Evolutionary conservation across 1,140 invertebrate genomes (phyloP).

Genomic region (Cataglyphis hispanica): DNA sequence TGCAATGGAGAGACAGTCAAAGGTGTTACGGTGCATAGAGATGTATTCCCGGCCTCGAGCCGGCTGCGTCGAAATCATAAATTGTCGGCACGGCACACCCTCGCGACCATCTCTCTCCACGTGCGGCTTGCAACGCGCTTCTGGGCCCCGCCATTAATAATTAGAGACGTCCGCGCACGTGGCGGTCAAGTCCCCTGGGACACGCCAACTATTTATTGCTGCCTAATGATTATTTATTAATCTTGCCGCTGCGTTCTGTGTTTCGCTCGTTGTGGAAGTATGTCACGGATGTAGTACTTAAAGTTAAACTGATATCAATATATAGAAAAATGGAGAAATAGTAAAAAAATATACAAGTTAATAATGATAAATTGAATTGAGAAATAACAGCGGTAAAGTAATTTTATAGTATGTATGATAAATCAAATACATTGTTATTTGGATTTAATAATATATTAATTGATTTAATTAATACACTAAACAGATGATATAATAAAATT

Average conservation of each 20-base stretch:
- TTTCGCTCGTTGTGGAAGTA: slow-evolving; percentile 40
- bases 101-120: slow-evolving; percentile 67
- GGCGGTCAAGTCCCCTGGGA: slow-evolving; percentile 53
- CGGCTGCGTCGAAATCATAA: slow-evolving; percentile 72
- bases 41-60: slow-evolving; percentile 1
- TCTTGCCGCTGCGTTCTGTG: slow-evolving; percentile 66
- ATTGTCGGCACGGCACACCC: slow-evolving; percentile 64
- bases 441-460: not conserved
- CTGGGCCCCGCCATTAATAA: slow-evolving; percentile 74
- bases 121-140: slow-evolving; percentile 67
- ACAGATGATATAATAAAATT: not conserved
- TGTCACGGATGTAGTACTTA: not conserved
- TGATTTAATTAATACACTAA: not conserved
- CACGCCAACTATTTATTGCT: slow-evolving; percentile 78
- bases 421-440: not conserved
- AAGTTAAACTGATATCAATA: not conserved
- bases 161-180: slow-evolving; percentile 72
- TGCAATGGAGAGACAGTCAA: not conserved
- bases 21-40: slow-evolving; percentile 24
- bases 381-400: slow-evolving; percentile 12
- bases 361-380: slow-evolving; percentile 16
- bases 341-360: not conserved
- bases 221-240: slow-evolving; percentile 83
- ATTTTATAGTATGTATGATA: not conserved
- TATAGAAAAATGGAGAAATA: not conserved